phyloP scores from a whole-genome alignment of 2,113 vertebrate genomes.

The Ochotona princeps region DNA sequence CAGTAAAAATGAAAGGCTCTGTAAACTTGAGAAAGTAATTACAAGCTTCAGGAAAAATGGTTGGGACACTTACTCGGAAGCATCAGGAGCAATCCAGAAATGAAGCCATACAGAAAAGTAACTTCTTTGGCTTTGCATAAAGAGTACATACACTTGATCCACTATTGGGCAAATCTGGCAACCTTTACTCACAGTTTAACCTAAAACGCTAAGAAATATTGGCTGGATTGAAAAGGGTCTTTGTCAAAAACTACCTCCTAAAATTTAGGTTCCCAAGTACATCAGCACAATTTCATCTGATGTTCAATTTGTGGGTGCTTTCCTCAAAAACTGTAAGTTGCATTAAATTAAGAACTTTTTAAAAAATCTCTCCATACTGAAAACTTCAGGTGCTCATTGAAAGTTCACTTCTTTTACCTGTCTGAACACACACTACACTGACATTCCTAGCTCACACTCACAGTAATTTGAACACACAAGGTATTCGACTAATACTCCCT shows the following conservation, averaged over 20 bases:
- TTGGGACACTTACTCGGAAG: neutral
- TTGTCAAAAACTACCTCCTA: neutral
- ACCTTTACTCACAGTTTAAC: neutral
- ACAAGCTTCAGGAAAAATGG: neutral
- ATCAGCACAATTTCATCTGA: neutral
- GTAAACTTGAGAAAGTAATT: neutral
- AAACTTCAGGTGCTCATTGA: neutral
- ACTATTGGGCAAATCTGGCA: neutral
- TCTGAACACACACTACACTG: neutral
- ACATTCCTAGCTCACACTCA: neutral
- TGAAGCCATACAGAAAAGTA: neutral
- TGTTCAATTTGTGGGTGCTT: neutral
- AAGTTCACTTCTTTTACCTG: neutral
- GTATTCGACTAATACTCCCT: neutral
- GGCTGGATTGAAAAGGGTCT: neutral
- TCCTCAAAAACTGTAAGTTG: neutral
- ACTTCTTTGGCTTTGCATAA: neutral
- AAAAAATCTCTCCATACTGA: neutral
- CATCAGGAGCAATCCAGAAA: neutral
- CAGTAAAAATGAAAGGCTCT: neutral
- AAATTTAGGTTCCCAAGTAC: neutral
- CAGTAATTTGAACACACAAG: neutral
- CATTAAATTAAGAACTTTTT: neutral
- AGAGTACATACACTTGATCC: neutral
- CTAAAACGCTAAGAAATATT: neutral